These are phyloP conservation scores for Nannospalax galili DNA, from an alignment of 2,113 vertebrate species.

Conservation along the genomic window DNA sequence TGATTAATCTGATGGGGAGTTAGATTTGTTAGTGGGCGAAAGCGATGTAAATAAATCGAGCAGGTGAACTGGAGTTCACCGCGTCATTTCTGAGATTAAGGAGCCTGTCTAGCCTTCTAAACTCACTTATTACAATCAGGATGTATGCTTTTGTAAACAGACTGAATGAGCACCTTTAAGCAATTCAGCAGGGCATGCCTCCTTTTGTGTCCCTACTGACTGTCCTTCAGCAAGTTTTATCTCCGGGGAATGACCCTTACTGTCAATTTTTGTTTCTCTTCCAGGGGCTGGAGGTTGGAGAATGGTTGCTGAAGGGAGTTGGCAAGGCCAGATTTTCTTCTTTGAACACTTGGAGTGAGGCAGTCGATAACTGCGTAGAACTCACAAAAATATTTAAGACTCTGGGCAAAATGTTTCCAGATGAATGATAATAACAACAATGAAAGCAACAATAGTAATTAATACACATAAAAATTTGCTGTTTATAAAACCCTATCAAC, in stretches of 20 bases:
- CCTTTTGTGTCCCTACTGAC: constrained; percentile 42
- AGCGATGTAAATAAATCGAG: constrained; percentile 84
- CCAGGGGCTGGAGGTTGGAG: background rate
- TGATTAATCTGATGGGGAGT: constrained; percentile 83
- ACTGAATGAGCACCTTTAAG: constrained; percentile 48
- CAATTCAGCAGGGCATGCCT: background rate
- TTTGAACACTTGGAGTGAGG: background rate
- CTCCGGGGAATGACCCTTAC: background rate
- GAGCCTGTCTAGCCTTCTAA: constrained; percentile 75
- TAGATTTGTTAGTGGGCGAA: constrained; percentile 80
- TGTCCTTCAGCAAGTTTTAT: constrained; percentile 51
- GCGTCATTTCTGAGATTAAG: constrained; percentile 83
- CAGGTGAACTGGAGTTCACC: constrained; percentile 85
- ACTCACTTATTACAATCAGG: constrained; percentile 80
- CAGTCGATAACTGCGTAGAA: background rate
- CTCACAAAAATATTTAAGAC: background rate
- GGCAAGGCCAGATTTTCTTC: constrained; percentile 34
- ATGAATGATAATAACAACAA: constrained; percentile 38
- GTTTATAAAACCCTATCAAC: background rate
- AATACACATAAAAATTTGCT: background rate
- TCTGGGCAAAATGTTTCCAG: background rate
- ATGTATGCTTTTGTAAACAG: constrained; percentile 75
- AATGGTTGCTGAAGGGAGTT: background rate
- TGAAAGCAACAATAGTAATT: constrained; percentile 20
- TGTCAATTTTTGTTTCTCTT: constrained; percentile 51